Evolutionary conservation across 1,140 invertebrate species (phyloP).

Genomic region (Papilio aristodemus): DNA sequence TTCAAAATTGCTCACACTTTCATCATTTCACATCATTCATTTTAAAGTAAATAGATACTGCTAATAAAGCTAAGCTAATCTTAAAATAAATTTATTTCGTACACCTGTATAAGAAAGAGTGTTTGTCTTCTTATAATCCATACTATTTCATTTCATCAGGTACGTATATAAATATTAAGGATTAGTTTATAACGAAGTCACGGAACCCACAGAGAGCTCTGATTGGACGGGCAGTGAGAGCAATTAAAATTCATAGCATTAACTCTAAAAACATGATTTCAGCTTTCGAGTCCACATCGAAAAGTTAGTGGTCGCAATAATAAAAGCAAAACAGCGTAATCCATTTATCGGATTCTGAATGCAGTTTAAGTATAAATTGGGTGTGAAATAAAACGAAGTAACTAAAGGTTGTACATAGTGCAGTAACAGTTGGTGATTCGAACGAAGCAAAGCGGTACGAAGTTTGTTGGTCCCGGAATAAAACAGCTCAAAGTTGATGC

Average conservation of each 20-base stretch:
- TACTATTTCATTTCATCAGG: not conserved
- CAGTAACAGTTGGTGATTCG: slow-evolving; percentile 45
- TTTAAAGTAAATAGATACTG: not conserved
- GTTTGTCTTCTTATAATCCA: not conserved
- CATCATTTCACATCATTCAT: not conserved
- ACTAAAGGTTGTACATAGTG: slow-evolving; percentile 51
- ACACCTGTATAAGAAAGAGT: not conserved
- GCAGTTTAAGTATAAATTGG: slow-evolving; percentile 59
- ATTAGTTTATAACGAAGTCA: slow-evolving; percentile 17
- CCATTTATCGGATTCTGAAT: slow-evolving; percentile 52
- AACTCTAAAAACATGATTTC: slow-evolving; percentile 12
- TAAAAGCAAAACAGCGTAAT: slow-evolving; percentile 45
- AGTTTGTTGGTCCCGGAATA: slow-evolving; percentile 31
- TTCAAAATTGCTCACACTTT: not conserved
- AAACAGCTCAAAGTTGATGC: slow-evolving; percentile 46
- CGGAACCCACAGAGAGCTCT: slow-evolving; percentile 1
- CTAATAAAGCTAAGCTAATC: too few relatives aligned
- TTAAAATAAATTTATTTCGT: not conserved
- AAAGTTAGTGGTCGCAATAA: slow-evolving; percentile 14
- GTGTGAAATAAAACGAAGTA: slow-evolving; percentile 65
- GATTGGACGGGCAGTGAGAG: not conserved
- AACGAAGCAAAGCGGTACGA: slow-evolving; percentile 34
- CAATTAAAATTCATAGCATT: slow-evolving; percentile 21
- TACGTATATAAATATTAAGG: not conserved
- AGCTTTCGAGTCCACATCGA: not conserved